Evolutionary conservation across 2,113 vertebrate genomes (phyloP).

Genomic region (Nesogale talazaci): DNA sequence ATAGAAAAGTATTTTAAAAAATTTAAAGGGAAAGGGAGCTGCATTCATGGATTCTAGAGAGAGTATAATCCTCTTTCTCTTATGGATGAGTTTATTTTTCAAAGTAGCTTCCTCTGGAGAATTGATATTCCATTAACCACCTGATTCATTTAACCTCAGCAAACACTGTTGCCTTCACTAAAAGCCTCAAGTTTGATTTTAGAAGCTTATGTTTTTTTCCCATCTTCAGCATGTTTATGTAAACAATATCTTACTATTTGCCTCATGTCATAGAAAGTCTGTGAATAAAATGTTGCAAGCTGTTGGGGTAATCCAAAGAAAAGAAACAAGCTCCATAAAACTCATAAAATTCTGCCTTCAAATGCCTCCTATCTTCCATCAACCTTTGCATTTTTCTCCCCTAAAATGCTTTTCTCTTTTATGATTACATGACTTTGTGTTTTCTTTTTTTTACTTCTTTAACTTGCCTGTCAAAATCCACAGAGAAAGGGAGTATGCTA

Average conservation of each 20-base stretch:
- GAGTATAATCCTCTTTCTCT: slow-evolving; percentile 1
- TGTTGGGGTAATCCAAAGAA: slow-evolving; percentile 69
- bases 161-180: slow-evolving; percentile 70
- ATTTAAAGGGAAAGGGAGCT: slow-evolving; percentile 25
- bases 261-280: slow-evolving; percentile 2
- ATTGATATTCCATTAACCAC: slow-evolving; percentile 71
- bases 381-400: background rate
- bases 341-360: slow-evolving; percentile 27
- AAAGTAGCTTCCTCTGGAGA: slow-evolving; percentile 56
- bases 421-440: no score
- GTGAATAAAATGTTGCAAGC: slow-evolving; percentile 54
- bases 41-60: slow-evolving; percentile 51
- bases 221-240: slow-evolving; percentile 70
- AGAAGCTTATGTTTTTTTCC: slow-evolving; percentile 68
- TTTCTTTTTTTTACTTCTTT: slow-evolving; percentile 48
- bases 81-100: slow-evolving; percentile 38
- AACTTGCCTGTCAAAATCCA: slow-evolving; percentile 50
- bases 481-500: background rate
- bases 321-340: slow-evolving; percentile 71
- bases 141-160: slow-evolving; percentile 77
- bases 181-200: slow-evolving; percentile 69
- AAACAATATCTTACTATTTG: slow-evolving; percentile 62
- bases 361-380: background rate
- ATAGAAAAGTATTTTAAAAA: slow-evolving; percentile 17
- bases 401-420: slow-evolving; percentile 54